Evolutionary conservation across 2,797 vertebrate species (phyloP), one percentile per base, ranked within the genome.

Genomic region (Cynodonichthys magdalenae): DNA sequence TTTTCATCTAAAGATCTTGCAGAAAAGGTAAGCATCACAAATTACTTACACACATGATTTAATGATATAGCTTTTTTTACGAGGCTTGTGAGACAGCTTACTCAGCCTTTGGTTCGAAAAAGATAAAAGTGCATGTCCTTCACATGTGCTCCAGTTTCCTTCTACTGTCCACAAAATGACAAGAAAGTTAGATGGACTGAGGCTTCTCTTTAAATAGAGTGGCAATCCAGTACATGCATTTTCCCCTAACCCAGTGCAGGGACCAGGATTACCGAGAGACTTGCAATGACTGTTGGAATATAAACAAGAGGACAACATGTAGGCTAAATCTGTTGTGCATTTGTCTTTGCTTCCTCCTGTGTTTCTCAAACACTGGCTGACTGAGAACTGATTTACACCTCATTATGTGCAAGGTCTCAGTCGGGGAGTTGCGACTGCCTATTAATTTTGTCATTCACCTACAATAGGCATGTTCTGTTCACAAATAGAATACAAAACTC

Each of bases 401-500:
- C 83, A 86, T 90, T 90, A 89, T 82, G 72, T 69, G 6, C 60
- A 3, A 42, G 12, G 59, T 66, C 86, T 88, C 88, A 76, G 75
- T 67, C 5, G 87, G 55, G 83, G 90, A 89, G 64, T 83, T 86
- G 64, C 79, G 59, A 61, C 80, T 85, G 79, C 86, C 85, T 86
- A 77, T 90, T 90, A 76, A 86, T 91, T 90, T 88, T 89, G 84
- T 86, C 85, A 84, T 75, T 88, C 88, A 84, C 86, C 84, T 82
- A 87, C 86, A 89, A 84, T 77, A 63, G 74, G 65, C 63, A 75
- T 84, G 75, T 80, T 83, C 74, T 81, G 75, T 85, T 89, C 85
- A 87, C 88, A 90, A 91, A 91, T 90, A 89, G 85, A 84, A 88
- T 81, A 80, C 79, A 87, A 86, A 92, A 88, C 88, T 92, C 87